Conservation (phyloP, 2,113 vertebrate genomes). For the Bufo bufo region DNA sequence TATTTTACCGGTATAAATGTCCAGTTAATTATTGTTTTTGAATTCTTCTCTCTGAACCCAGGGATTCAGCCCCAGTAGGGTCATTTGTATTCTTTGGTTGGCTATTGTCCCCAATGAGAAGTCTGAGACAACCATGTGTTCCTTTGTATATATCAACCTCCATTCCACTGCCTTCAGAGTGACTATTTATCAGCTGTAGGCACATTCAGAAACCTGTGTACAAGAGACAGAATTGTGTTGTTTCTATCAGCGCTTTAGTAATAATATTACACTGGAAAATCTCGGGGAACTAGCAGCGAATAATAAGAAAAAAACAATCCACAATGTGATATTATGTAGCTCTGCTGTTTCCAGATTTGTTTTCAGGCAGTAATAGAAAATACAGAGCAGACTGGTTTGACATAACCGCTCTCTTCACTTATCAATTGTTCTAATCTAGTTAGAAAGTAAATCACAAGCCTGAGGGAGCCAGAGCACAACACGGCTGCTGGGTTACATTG, state of each 20-base stretch:
- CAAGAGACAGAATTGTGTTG: constrained; percentile 54
- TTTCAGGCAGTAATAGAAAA: constrained; percentile 57
- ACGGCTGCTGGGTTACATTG: constrained; percentile 13
- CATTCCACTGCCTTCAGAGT: constrained; percentile 13
- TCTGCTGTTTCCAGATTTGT: constrained; percentile 54
- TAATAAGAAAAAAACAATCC: constrained; percentile 47
- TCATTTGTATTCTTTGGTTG: constrained; percentile 23
- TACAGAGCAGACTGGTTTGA: constrained; percentile 55
- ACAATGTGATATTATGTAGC: constrained; percentile 59
- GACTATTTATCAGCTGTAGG: constrained; percentile 56
- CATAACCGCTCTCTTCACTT: constrained; percentile 53
- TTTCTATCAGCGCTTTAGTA: constrained; percentile 58
- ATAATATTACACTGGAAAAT: constrained; percentile 60
- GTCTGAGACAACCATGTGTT: constrained; percentile 42
- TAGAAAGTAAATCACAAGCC: constrained; percentile 45
- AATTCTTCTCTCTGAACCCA: background rate
- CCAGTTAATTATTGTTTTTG: background rate
- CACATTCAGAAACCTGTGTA: constrained; percentile 47
- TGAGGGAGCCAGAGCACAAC: constrained; percentile 1
- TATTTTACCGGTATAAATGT: background rate
- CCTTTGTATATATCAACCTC: constrained; percentile 42
- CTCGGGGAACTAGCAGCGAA: constrained; percentile 52
- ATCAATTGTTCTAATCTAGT: constrained; percentile 54
- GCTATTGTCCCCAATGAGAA: constrained; percentile 32
- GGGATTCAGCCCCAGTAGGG: constrained; percentile 14